Evolutionary conservation across 2,113 vertebrate species (phyloP).

Genomic region (Solenodon paradoxus): DNA sequence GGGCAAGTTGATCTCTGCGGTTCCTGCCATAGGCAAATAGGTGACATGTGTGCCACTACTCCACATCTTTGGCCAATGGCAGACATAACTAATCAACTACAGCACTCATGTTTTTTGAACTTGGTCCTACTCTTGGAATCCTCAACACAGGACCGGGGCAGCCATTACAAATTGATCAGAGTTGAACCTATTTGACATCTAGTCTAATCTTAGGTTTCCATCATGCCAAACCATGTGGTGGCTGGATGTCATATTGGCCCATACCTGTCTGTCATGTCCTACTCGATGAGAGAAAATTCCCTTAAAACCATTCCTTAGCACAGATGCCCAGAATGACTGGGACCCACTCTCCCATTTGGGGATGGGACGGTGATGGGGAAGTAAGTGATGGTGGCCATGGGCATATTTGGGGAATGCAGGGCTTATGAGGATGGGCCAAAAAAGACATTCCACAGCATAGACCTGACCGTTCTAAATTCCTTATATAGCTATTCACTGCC

Average conservation of each 20-base stretch:
- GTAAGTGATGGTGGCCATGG: background rate
- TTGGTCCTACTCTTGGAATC: background rate
- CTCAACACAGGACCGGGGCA: background rate
- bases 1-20: background rate
- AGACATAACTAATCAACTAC: background rate
- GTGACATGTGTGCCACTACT: background rate
- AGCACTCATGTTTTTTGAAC: background rate
- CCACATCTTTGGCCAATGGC: background rate
- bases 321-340: background rate
- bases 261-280: background rate
- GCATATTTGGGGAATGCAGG: background rate
- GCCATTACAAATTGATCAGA: background rate
- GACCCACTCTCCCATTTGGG: background rate
- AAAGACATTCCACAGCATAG: background rate
- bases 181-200: background rate
- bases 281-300: background rate
- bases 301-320: background rate
- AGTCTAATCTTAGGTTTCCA: background rate
- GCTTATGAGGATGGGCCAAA: background rate
- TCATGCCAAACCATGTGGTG: background rate
- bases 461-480: background rate
- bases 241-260: background rate
- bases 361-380: too few relatives aligned
- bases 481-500: constrained; percentile 41
- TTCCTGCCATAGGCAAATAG: background rate